Evolutionary conservation across 35 echinoderm and acorn worm genomes (phyloP), one percentile per base, ranked within the genome.

Genomic region (Anneissia japonica): DNA sequence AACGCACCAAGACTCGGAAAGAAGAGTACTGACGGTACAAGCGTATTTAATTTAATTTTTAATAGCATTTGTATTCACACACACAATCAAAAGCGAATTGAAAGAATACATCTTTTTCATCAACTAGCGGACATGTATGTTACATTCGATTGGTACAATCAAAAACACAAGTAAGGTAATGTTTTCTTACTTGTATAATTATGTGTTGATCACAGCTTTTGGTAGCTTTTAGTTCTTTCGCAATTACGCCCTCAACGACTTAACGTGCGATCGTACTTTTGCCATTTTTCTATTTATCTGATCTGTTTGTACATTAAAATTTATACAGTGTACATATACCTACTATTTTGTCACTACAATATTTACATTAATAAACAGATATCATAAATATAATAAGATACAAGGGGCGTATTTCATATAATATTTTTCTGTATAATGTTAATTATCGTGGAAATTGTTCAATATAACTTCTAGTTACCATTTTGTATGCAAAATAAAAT

Each of bases 51-150:
- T 43, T 43, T 43, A 4, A 6, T 43, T 64, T 64, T 64, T 64
- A 64, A 64, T 64, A 64, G 51, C 51, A 64, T 64, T 64, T 64
- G 51, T 64, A 64, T 64, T 64, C 51, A 64, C 51, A 64, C n/a
- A n/a, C 51, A 64, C 51, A 64, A 64, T 64, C 51, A 64, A 9
- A 64, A 64, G 51, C 51, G 51, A 64, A 64, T 64, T 64, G 51
- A 64, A 64, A 64, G 51, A 64, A 64, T 64, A 64, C 51, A 64
- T 64, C 51, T 26, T 23, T 19, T 64, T 64, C 26, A 64, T 64
- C 51, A 64, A 64, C 51, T 64, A 64, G 51, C 51, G 51, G 51
- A 64, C 51, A 64, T 23, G n/a, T n/a, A n/a, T n/a, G 26, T 64
- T 16, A 23, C 7, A 43, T 43, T 43, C n/a, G n/a, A n/a, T n/a